Evolutionary conservation across 2,113 vertebrate species (phyloP), one percentile per base, ranked within the genome.

Genomic region (Pteruthius melanotis): DNA sequence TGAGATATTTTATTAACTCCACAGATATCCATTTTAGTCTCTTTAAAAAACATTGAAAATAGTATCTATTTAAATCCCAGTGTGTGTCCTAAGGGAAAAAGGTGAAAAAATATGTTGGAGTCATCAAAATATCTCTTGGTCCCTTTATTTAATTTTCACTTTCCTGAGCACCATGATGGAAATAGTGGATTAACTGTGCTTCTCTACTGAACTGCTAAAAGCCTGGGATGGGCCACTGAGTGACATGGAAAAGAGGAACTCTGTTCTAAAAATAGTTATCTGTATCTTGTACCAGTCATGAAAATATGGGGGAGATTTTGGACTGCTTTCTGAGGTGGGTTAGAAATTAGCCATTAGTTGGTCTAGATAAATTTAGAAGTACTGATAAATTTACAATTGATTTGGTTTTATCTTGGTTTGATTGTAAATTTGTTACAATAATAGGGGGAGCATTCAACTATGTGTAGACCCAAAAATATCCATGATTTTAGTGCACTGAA

Each of bases 1-100:
- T 86, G 82, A 95, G 54, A 42, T 95, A 82, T 82, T 94, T 90
- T 94, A 74, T 95, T 96, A 90, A 83, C 65, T 89, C 30, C 80
- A 79, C 45, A 66, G 28, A 47, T 65, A 82, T 50, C 83, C 49
- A 89, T 83, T 86, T 81, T 39, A 89, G 33, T 83, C 59, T 87
- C 52, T 50, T 88, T 86, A 78, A 88, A 90, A 91, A 89, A 44
- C 14, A 92, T 49, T 44, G 49, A 17, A 61, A 83, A 63, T 19
- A 75, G 19, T 76, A 59, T n/a, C 22, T 70, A 7, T 77, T 96
- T 92, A 86, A 94, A 89, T 76, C 18, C 26, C 5, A 8, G 6
- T n/a, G 10, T 54, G 19, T 61, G 53, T 74, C 81, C 68, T 64
- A n/a, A 54, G 26, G n/a, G 28, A 13, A 63, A 89, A 63, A 39